Conservation (phyloP, 1,140 invertebrate species). For the Tetramorium simillimum region DNA sequence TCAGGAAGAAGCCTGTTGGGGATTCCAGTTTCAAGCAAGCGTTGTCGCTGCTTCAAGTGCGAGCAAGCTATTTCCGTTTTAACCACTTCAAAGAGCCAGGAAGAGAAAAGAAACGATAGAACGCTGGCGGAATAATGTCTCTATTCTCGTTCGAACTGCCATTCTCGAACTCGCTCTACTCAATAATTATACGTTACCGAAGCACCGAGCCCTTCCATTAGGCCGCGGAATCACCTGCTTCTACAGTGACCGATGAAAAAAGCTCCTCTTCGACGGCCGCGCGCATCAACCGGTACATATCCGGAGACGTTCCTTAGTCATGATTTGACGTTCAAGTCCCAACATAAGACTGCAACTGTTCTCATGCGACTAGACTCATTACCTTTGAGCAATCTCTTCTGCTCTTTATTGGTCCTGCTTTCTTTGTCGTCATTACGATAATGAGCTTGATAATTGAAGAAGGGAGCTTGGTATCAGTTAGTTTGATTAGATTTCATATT, state of each 20-base stretch:
- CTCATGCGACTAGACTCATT: neutral
- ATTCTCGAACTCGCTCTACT: constrained; percentile 77
- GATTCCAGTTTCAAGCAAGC: constrained; percentile 22
- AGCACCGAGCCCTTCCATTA: constrained; percentile 78
- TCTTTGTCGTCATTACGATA: neutral
- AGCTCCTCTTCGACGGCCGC: constrained; percentile 35
- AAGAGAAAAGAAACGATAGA: constrained; percentile 67
- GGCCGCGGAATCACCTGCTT: constrained; percentile 74
- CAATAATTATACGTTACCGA: constrained; percentile 79
- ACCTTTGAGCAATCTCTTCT: neutral
- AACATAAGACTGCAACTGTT: neutral
- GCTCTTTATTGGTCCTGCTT: neutral
- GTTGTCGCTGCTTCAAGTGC: constrained; percentile 8
- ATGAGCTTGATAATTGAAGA: neutral
- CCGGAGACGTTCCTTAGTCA: constrained; percentile 14
- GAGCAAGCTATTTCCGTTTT: constrained; percentile 21
- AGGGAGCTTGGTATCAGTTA: neutral
- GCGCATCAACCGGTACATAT: constrained; percentile 19
- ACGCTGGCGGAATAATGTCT: constrained; percentile 80
- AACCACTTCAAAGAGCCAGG: constrained; percentile 51
- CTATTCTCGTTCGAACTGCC: constrained; percentile 75
- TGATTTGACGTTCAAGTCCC: neutral
- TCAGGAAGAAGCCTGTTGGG: constrained; percentile 23
- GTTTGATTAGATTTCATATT: neutral
- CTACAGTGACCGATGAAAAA: constrained; percentile 73